Conservation (phyloP, 1,140 invertebrate species). For the Orius laevigatus region DNA sequence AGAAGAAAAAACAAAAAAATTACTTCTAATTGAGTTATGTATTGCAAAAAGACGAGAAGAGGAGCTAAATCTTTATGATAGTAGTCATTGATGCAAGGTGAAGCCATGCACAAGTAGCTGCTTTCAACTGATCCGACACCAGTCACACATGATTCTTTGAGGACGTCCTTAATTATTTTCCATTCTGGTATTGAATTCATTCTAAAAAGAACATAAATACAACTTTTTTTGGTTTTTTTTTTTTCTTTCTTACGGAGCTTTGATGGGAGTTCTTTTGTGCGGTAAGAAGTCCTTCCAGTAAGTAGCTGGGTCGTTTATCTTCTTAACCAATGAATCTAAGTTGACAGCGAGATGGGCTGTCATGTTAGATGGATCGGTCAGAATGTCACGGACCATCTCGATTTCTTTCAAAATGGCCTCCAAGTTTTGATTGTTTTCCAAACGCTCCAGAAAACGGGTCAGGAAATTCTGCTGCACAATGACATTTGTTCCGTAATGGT, state of each 20-base stretch:
- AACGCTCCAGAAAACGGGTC: conserved; percentile 38
- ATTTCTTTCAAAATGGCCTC: conserved; percentile 41
- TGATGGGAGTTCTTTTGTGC: conserved; percentile 20
- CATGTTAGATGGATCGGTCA: conserved; percentile 41
- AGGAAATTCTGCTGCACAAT: conserved; percentile 64
- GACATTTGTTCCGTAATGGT: conserved; percentile 47
- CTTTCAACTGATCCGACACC: conserved; percentile 75
- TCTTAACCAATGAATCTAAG: conserved; percentile 35
- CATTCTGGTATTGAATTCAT: conserved; percentile 34
- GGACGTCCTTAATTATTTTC: conserved; percentile 23
- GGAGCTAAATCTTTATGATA: conserved; percentile 49
- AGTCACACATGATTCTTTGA: conserved; percentile 39
- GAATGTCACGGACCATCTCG: conserved; percentile 36
- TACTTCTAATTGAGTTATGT: conserved; percentile 72
- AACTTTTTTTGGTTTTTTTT: neutral
- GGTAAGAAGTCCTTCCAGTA: conserved; percentile 37
- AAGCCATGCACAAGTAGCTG: conserved; percentile 49
- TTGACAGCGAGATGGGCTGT: conserved; percentile 56
- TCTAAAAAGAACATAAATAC: conserved; percentile 23
- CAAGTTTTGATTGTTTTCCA: conserved; percentile 35
- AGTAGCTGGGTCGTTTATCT: conserved; percentile 27
- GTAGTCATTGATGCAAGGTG: conserved; percentile 43
- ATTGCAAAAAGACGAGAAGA: conserved; percentile 63
- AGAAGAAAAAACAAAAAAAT: conserved; percentile 3
- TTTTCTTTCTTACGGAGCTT: conserved; percentile 25